These are phyloP conservation scores for Heloderma charlesbogerti DNA, from an alignment of 2,113 vertebrate genomes.

Conservation along the genomic window DNA sequence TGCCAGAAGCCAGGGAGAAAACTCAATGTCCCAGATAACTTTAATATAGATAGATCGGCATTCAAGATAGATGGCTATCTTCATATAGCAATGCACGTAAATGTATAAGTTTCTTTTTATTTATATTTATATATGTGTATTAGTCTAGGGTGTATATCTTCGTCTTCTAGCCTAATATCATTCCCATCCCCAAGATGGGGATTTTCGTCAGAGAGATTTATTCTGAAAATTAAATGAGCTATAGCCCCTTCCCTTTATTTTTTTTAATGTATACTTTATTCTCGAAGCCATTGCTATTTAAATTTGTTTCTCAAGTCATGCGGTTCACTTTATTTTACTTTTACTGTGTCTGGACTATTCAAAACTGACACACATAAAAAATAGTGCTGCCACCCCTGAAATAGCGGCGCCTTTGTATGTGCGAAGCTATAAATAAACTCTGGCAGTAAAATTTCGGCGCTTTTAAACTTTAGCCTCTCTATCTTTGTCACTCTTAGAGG, in stretches of 20 bases:
- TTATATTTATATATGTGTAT: conserved; percentile 39
- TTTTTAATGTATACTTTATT: conserved; percentile 77
- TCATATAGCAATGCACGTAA: conserved; percentile 18
- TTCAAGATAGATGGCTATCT: conserved; percentile 22
- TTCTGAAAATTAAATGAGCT: conserved; percentile 72
- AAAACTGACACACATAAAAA: conserved; percentile 76
- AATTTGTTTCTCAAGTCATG: conserved; percentile 71
- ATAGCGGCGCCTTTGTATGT: conserved; percentile 72
- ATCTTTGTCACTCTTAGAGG: conserved; percentile 72
- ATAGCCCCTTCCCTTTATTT: conserved; percentile 62
- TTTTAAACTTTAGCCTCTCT: conserved; percentile 74
- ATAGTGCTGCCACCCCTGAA: conserved; percentile 66
- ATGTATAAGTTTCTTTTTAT: background rate
- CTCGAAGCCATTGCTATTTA: conserved; percentile 73
- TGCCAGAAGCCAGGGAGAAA: background rate
- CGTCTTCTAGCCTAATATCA: conserved; percentile 51
- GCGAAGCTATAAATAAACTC: conserved; percentile 73
- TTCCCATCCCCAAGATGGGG: conserved; percentile 36
- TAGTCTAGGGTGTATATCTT: conserved; percentile 41
- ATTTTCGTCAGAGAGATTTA: conserved; percentile 66
- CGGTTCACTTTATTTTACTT: conserved; percentile 77
- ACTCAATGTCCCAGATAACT: background rate
- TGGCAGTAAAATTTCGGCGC: conserved; percentile 70
- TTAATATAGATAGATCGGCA: conserved; percentile 27
- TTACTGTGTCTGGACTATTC: conserved; percentile 69